phyloP scores from a whole-genome alignment of 2,797 vertebrate species.

The Acestrorhynchus altus region DNA sequence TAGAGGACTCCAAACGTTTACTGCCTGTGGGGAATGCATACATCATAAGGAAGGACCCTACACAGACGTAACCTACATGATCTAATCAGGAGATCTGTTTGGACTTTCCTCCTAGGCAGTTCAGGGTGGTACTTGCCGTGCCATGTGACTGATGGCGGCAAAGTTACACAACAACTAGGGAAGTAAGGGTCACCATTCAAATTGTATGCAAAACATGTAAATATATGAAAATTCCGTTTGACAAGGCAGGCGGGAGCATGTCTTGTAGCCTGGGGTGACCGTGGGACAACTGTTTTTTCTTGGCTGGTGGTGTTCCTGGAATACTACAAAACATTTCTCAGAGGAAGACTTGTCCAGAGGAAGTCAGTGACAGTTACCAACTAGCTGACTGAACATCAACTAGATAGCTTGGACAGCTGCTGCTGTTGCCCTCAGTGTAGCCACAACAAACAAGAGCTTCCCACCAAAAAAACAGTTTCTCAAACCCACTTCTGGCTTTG shows the following conservation, averaged over 20 bases:
- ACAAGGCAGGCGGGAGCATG: constrained; percentile 32
- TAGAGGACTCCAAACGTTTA: constrained; percentile 33
- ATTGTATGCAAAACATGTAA: constrained; percentile 66
- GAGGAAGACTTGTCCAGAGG: not conserved
- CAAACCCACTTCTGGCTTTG: not conserved
- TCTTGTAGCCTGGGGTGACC: constrained; percentile 9
- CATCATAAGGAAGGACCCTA: constrained; percentile 4
- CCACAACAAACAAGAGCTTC: not conserved
- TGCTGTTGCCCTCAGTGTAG: not conserved
- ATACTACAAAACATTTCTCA: constrained; percentile 20
- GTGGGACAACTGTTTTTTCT: constrained; percentile 28
- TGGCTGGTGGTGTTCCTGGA: not conserved
- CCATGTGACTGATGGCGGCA: not conserved
- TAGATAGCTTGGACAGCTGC: constrained; percentile 25
- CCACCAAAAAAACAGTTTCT: not conserved
- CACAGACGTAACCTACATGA: constrained; percentile 16
- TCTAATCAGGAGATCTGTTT: constrained; percentile 32
- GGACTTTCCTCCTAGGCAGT: constrained; percentile 29
- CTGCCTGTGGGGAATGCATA: constrained; percentile 20
- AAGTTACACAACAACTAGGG: constrained; percentile 47
- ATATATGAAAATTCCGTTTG: constrained; percentile 59
- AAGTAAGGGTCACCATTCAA: constrained; percentile 54
- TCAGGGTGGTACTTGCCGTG: constrained; percentile 33
- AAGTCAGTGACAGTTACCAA: constrained; percentile 1
- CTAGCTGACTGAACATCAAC: constrained; percentile 4